Conservation (phyloP, 1,140 invertebrate species). For the Hirudo medicinalis region DNA sequence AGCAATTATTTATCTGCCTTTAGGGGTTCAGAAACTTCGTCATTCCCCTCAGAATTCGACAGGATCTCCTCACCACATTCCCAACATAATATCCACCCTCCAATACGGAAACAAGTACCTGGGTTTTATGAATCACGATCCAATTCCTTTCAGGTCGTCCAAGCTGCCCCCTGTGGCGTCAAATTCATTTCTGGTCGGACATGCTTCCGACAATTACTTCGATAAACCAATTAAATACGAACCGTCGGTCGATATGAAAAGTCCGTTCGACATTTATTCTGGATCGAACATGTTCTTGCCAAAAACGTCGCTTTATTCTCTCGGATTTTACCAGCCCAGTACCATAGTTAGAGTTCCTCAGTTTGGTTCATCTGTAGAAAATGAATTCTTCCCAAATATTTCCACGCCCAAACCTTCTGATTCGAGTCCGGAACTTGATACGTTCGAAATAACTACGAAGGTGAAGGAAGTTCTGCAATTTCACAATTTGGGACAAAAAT, state of each 20-base stretch:
- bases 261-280: background rate
- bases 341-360: background rate
- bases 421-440: slow-evolving; percentile 61
- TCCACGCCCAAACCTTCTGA: background rate
- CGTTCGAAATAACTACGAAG: slow-evolving; percentile 85
- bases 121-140: background rate
- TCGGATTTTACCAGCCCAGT: background rate
- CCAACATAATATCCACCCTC: background rate
- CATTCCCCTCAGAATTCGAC: no score
- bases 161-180: background rate
- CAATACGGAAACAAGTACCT: background rate
- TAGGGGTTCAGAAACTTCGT: no score
- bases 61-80: background rate
- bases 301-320: background rate
- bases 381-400: background rate
- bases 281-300: background rate
- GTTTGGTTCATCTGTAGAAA: slow-evolving; percentile 7
- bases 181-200: background rate
- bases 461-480: slow-evolving; percentile 90
- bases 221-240: slow-evolving; percentile 11
- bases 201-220: slow-evolving; percentile 1
- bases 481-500: slow-evolving; percentile 95
- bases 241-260: background rate
- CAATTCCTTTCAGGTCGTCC: background rate
- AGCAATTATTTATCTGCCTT: no score